Evolutionary conservation across 2,888 invertebrate genomes (phyloP).

Genomic region (Clistopyga incitator): DNA sequence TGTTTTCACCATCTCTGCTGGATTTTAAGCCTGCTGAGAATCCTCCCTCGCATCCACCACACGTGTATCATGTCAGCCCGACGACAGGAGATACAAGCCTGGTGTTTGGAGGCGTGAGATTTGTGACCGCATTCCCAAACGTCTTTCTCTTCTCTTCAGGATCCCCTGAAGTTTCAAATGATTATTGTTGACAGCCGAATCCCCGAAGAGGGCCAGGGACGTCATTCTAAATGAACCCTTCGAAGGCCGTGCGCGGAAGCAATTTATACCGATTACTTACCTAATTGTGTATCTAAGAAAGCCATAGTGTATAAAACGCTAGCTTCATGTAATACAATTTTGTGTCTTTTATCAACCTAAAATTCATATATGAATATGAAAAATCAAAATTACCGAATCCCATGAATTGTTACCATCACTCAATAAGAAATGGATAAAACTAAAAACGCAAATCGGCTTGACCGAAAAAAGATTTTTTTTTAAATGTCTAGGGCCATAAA

Average conservation of each 20-base stretch:
- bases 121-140: not conserved
- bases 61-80: slow-evolving; percentile 18
- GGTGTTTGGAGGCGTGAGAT: not conserved
- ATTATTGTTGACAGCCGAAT: slow-evolving; percentile 3
- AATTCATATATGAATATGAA: not conserved
- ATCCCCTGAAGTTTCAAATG: slow-evolving; percentile 6
- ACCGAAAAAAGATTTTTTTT: too few species aligned
- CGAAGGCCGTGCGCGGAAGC: not conserved
- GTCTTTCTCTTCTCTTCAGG: not conserved
- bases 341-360: not conserved
- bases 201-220: not conserved
- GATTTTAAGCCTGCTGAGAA: not conserved
- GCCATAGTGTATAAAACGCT: not conserved
- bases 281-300: not conserved
- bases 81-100: slow-evolving; percentile 6
- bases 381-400: not conserved
- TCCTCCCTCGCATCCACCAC: not conserved
- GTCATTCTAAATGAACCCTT: not conserved
- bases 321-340: not conserved
- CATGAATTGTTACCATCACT: not conserved
- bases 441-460: too few species aligned
- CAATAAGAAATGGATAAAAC: not conserved
- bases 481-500: too few species aligned
- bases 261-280: not conserved
- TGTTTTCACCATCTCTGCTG: slow-evolving; percentile 8